Evolutionary conservation across 2,888 invertebrate species (phyloP).

Genomic region (Agrotis exclamationis): DNA sequence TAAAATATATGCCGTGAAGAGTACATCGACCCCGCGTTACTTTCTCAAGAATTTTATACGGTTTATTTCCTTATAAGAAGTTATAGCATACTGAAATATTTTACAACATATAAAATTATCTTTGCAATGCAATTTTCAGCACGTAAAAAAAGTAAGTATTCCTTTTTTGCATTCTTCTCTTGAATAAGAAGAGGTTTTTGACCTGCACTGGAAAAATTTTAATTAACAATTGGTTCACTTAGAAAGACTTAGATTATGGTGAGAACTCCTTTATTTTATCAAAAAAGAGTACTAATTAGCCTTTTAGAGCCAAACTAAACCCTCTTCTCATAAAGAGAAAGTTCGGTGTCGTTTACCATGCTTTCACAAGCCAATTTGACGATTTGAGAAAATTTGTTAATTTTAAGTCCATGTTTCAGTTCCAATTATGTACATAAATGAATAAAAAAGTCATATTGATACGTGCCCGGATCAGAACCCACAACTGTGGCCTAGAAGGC

Average conservation of each 20-base stretch:
- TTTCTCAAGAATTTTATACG: constrained; percentile 5
- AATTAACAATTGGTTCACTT: neutral
- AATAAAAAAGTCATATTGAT: too few relatives aligned
- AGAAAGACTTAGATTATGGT: neutral
- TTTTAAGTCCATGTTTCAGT: too few relatives aligned
- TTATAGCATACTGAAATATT: constrained; percentile 30
- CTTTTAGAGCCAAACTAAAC: too few relatives aligned
- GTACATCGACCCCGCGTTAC: constrained; percentile 24
- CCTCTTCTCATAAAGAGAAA: too few relatives aligned
- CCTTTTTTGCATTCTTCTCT: neutral
- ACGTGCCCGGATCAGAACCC: too few relatives aligned
- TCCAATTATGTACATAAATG: too few relatives aligned
- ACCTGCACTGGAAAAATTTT: neutral
- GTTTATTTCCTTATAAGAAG: constrained; percentile 8
- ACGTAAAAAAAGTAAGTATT: neutral
- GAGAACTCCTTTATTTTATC: neutral
- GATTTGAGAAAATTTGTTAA: too few relatives aligned
- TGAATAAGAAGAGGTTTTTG: neutral
- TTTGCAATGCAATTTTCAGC: neutral
- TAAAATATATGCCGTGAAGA: constrained; percentile 31
- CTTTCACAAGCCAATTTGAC: too few relatives aligned
- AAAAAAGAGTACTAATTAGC: neutral
- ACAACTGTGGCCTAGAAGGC: too few relatives aligned
- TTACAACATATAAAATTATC: constrained; percentile 23
- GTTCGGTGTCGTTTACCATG: too few relatives aligned